Base-by-base conservation (phyloP, 2,113 vertebrate species). In the Anoura caudifer region DNA sequence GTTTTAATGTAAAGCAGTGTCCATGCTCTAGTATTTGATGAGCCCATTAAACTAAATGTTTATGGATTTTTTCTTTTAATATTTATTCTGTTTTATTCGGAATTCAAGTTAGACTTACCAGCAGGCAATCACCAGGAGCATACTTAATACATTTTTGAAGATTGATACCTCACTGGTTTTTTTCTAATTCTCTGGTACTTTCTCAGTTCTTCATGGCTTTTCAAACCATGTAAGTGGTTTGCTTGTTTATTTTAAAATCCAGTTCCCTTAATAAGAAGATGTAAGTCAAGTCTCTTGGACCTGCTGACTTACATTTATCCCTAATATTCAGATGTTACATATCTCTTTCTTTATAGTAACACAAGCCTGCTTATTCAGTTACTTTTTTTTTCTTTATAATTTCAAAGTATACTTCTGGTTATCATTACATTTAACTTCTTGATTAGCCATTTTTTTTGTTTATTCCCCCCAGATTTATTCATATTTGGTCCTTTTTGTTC, bases 191-290 rank as follows among this genome's bases (percentile, higher is more conserved):
- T 96, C 28, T 96, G 72, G 52, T 89, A 91, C 54, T 43, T 67
- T 86, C 54, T 90, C 54, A 96, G 73, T 95, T 95, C 88, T 95
- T 94, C 85, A 90, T 84, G 43, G 69, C 54, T 94, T 97, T 91
- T 93, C 89, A 93, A 41, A 93, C 41, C 47, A 36, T 92, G 4
- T 80, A 90, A 85, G 65, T 88, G 41, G 47, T 85, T 96, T 8
- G 26, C 73, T 70, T 84, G 17, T 84, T 43, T 87, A 17, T 91
- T 85, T 95, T 95, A 75, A 84, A 81, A 96, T 36, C 85, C 76
- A 85, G 1, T 90, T 92, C n/a, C 67, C 38, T 90, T 94, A 83
- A 94, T 73, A 82, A 72, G 38, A 95, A 76, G 59, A 73, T 72
- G 43, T 63, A 41, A 56, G 47, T 92, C 70, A 41, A 56, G 47